A percentile compares a stretch with the other conserved stretches of the same genome.
Evolutionary conservation across 2,113 vertebrate species (phyloP).

Genomic region (Gnathonemus echidnorhynchus): DNA sequence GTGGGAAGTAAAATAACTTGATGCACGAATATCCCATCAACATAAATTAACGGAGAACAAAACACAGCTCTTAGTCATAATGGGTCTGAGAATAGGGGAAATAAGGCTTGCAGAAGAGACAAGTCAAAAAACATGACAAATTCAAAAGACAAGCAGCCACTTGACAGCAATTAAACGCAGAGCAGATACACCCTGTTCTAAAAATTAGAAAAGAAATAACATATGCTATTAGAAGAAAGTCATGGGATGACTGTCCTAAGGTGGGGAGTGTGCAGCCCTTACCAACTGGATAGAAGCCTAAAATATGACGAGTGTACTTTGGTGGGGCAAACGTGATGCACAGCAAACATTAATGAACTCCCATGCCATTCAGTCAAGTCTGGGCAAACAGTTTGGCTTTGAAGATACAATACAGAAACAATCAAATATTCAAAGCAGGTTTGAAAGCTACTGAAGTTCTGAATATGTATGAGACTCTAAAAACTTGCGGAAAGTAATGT

Average conservation of each 20-base stretch:
- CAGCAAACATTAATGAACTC: background rate
- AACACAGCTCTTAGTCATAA: background rate
- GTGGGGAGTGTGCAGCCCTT: background rate
- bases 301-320: background rate
- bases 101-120: background rate
- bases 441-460: background rate
- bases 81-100: background rate
- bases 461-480: background rate
- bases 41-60: background rate
- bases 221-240: background rate
- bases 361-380: background rate
- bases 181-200: constrained; percentile 2
- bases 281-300: background rate
- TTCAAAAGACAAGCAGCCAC: background rate
- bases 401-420: background rate
- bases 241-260: background rate
- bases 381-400: background rate
- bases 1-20: background rate
- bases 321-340: background rate
- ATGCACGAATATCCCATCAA: background rate
- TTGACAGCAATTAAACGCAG: background rate
- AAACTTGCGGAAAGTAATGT: background rate
- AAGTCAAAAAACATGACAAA: background rate
- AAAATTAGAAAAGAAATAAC: background rate
- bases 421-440: background rate